Evolutionary conservation across 2,113 vertebrate species (phyloP), one percentile per base, ranked within the genome.

Genomic region (Aspiorhynchus laticeps): DNA sequence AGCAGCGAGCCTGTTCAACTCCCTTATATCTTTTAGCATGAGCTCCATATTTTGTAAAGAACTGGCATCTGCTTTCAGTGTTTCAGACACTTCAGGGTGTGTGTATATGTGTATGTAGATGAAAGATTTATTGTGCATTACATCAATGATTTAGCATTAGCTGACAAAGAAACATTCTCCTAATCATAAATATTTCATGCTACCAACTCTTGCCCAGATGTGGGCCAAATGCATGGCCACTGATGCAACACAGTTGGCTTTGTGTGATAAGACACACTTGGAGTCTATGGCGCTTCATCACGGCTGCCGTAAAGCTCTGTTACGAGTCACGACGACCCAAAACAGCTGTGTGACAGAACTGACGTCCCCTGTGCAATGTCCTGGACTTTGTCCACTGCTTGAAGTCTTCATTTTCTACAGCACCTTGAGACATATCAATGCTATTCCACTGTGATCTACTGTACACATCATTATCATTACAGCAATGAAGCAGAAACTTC

Each of bases 1-100:
- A 92, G 96, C 96, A 7, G 95, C 10, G 1, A 26, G 61, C 95
- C 87, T 96, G 94, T 96, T 96, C 91, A 97, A 96, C 87, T 95
- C 95, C 0, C 91, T 96, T 87, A 96, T 96, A 86, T 97, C 97
- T 91, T 96, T 97, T 8, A 94, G 95, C 89, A 96, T 97, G 96
- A 95, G 95, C 92, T 95, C 95, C 89, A 96, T 96, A 90, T 97
- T 97, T 83, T 94, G 94, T 71, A 96, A 93, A 78, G 95, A 96
- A 38, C 67, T 71, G 33, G 19, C 76, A 86, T 53, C 38, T 19
- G 15, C 24, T 7, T 26, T 14, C 14, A 81, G 67, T 81, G 43
- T 24, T 67, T n/a, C 53, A 85, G 48, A 79, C 28, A 74, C 28
- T 43, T 69, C 21, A 19, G 65, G n/a, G 67, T 71, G 33, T 71